Conservation (phyloP, 2,797 vertebrate genomes). For the Gymnocypris eckloni region DNA sequence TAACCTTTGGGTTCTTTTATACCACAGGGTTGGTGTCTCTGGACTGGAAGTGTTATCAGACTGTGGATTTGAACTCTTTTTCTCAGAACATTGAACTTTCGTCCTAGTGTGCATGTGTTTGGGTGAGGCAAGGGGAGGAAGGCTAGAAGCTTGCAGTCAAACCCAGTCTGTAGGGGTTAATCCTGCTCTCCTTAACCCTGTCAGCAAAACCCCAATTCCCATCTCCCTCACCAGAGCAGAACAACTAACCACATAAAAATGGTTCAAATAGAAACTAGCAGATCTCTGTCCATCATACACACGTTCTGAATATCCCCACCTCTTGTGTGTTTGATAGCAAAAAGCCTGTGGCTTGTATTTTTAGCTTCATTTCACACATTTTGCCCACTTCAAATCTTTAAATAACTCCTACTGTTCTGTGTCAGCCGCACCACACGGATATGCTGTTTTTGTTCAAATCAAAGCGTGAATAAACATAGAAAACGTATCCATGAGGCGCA, state of each 20-base stretch:
- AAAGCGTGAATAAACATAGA: too few species aligned
- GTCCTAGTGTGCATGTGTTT: conserved; percentile 1
- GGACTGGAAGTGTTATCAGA: conserved; percentile 15
- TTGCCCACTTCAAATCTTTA: background rate
- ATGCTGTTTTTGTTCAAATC: too few species aligned
- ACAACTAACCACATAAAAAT: background rate
- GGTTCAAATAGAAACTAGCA: background rate
- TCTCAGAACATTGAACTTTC: conserved; percentile 25
- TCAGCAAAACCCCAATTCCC: background rate
- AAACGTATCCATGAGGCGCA: too few species aligned
- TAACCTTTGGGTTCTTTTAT: background rate
- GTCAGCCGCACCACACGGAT: too few species aligned
- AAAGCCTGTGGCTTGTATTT: background rate
- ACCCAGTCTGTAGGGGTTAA: conserved; percentile 24
- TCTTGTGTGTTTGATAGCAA: background rate
- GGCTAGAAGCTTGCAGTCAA: background rate
- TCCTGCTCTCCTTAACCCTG: conserved; percentile 7
- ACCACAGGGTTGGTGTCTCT: conserved; percentile 3
- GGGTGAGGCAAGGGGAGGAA: conserved; percentile 4
- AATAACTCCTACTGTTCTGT: too few species aligned
- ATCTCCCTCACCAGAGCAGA: background rate
- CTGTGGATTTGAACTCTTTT: conserved; percentile 22
- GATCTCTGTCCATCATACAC: background rate
- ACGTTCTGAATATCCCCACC: background rate
- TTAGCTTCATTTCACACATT: background rate